These are phyloP conservation scores for Brachionus angularis DNA, from an alignment of 1,140 invertebrate genomes.

Conservation along the genomic window DNA sequence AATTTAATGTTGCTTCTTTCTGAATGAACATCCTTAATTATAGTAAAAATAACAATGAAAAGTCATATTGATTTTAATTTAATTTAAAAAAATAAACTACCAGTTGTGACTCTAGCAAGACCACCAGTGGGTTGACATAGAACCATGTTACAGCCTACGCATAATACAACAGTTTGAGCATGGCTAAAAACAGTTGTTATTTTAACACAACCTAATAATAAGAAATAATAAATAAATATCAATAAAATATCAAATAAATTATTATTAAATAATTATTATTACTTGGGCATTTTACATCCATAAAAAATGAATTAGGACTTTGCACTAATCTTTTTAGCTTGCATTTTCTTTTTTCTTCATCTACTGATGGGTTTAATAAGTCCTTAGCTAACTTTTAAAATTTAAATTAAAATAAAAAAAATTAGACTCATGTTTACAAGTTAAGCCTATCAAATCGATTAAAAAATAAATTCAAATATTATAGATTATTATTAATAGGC, in stretches of 20 bases:
- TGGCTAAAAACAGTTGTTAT: constrained; percentile 89
- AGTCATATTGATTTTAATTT: background rate
- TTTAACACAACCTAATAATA: constrained; percentile 27
- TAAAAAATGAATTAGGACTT: constrained; percentile 98
- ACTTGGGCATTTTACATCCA: constrained; percentile 91
- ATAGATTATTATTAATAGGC: too few species aligned
- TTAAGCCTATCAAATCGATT: too few species aligned
- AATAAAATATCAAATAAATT: background rate
- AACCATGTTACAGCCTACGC: constrained; percentile 94
- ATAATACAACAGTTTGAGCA: constrained; percentile 94
- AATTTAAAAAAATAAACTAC: constrained; percentile 56
- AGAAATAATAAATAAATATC: background rate
- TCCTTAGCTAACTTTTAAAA: constrained; percentile 74
- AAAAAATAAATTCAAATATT: too few species aligned
- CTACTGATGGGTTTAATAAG: constrained; percentile 87
- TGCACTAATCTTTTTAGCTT: constrained; percentile 95
- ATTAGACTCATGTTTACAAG: too few species aligned
- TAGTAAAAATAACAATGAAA: constrained; percentile 5
- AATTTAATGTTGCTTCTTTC: constrained; percentile 41
- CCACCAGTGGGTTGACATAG: constrained; percentile 97
- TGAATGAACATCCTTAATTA: constrained; percentile 34
- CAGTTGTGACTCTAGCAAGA: constrained; percentile 94
- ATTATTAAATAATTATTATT: background rate
- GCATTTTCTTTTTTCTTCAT: constrained; percentile 86
- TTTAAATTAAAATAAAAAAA: too few species aligned